Evolutionary conservation across 2,888 invertebrate species (phyloP), one percentile per base, ranked within the genome.

Genomic region (Troides oblongomaculatus): DNA sequence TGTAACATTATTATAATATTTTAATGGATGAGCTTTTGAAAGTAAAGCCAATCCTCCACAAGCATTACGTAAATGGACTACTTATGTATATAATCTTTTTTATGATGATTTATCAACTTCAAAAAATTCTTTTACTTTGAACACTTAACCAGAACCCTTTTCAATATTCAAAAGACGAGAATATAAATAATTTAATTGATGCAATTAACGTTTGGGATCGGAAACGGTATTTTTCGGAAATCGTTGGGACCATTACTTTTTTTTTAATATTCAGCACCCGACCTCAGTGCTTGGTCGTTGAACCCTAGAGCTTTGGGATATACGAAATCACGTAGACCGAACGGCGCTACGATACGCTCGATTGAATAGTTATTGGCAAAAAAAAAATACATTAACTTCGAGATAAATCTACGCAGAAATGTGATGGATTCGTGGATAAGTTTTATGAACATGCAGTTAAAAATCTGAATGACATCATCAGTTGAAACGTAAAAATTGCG

Each of bases 171-270:
- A 77, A 73, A 71, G 72, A 18, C 50, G 50, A 69, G 69, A 68
- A 76, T 72, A 74, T 72, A 77, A 77, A 77, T 79, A 76, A 78
- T 84, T 84, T 82, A 82, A 81, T 81, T 81, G 78, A 77, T 74
- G 73, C 84, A 85, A 87, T 88, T 86, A 87, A 85, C 76, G 79
- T 86, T 87, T 86, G 88, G 81, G 84, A 84, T 75, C 85, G 79
- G 84, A 87, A 89, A 87, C 87, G 85, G 85, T 85, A 36, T 84
- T 85, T 83, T 80, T 80, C 84, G 84, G 84, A 85, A 87, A 86
- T 78, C 76, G 78, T 71, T 74, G 73, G 66, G 67, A 67, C 62
- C 73, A 72, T 80, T 84, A 82, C 10, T 39, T 10, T 39, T 39
- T 10, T 39, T 39, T 10, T 39, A 10, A 39, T 86, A 80, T 79